Evolutionary conservation across 1,140 invertebrate species (phyloP).

Genomic region (Cyclargus thomasi): DNA sequence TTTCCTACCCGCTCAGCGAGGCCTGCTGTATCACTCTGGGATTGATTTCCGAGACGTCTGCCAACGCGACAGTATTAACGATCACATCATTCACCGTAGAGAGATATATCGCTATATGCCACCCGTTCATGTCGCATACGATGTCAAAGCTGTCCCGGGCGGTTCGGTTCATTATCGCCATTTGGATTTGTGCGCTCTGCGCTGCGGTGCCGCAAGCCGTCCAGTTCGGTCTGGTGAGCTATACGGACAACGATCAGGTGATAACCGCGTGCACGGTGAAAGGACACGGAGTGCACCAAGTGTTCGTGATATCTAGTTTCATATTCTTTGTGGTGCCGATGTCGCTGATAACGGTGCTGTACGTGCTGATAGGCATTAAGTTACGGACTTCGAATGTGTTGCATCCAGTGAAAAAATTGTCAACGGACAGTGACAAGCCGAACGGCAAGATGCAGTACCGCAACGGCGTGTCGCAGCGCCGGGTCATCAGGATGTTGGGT

Average conservation of each 20-base stretch:
- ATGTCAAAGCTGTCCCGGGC: constrained; percentile 86
- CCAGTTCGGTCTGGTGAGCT: constrained; percentile 82
- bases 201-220: constrained; percentile 88
- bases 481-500: constrained; percentile 81
- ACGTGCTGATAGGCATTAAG: constrained; percentile 82
- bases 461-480: constrained; percentile 75
- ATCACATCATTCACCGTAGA: constrained; percentile 97
- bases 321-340: constrained; percentile 88
- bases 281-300: constrained; percentile 75
- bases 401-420: constrained; percentile 56
- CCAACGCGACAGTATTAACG: constrained; percentile 93
- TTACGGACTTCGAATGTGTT: constrained; percentile 74
- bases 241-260: constrained; percentile 65
- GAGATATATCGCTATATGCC: constrained; percentile 95
- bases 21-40: constrained; percentile 85
- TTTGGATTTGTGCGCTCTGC: constrained; percentile 83
- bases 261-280: constrained; percentile 76
- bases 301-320: constrained; percentile 84
- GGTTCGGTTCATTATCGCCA: constrained; percentile 80
- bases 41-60: constrained; percentile 87
- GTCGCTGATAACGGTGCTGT: constrained; percentile 83
- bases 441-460: constrained; percentile 65
- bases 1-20: constrained; percentile 85
- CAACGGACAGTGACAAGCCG: constrained; percentile 47
- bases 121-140: constrained; percentile 91